Evolutionary conservation across 2,797 vertebrate species (phyloP), one percentile per base, ranked within the genome.

Genomic region (Melanotaenia boesemani): DNA sequence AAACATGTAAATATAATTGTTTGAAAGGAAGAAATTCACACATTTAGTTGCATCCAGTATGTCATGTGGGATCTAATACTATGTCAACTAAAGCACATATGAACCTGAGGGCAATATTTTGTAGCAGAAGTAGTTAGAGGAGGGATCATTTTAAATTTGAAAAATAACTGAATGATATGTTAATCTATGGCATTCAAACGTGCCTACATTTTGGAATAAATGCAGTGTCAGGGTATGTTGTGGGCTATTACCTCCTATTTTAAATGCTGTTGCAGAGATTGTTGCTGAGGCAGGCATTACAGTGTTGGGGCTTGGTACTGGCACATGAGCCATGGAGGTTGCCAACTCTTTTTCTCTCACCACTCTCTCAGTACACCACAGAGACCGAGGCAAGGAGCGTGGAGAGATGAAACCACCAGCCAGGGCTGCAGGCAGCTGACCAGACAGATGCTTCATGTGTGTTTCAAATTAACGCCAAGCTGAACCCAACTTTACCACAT

Each of bases 401-500:
- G 71, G 46, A 67, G 66, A 63, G 24, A 55, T 61, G 68, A 74
- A 28, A 70, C 46, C 6, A 50, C 77, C 88, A 86, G 86, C 84
- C 86, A 89, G 78, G 83, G 77, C 84, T 85, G 74, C 69, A 66
- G 67, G 81, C 88, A 79, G 84, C 77, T 88, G 84, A 83, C 72
- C 86, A 81, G 70, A 79, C 82, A 74, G 63, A 82, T 64, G 68
- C 77, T 69, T 88, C 77, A 67, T 78, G 66, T 79, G 83, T 83
- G 84, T 90, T 92, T 89, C 79, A 86, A 88, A 92, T 91, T 82
- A 92, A 92, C 88, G 83, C 76, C 50, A n/a, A 24, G 44, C 77
- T 70, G 63, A 66, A 61, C 60, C 72, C 66, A 41, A 63, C 79
- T 78, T 81, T 52, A 20, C 78, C 61, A 70, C 59, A 76, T 46